A percentile compares a stretch with the other conserved stretches of the same genome.
Conservation (phyloP, 2,113 vertebrate species). For the Mesoclemmys tuberculata region DNA sequence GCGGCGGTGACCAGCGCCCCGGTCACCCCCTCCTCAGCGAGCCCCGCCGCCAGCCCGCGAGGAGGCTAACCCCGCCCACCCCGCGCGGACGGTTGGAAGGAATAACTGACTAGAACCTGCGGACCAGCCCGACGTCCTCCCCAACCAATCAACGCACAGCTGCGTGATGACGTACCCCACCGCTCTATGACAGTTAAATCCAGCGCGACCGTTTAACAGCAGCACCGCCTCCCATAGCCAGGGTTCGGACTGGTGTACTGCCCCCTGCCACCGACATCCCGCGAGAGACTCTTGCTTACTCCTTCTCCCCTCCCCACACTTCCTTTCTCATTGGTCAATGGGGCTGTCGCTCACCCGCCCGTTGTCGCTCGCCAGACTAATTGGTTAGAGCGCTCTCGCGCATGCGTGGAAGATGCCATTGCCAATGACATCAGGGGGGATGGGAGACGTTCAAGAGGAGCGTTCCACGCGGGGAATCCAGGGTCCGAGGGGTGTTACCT, state of each 20-base stretch:
- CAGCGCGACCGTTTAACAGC: no score
- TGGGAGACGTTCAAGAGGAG: background rate
- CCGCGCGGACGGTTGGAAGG: no score
- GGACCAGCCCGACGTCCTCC: slow-evolving; percentile 21
- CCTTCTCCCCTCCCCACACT: no score
- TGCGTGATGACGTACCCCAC: background rate
- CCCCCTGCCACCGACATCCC: no score
- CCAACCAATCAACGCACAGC: background rate
- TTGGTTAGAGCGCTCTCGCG: no score
- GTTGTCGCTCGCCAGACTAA: no score
- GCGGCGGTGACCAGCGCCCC: no score
- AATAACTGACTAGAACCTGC: background rate
- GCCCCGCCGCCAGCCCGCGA: no score
- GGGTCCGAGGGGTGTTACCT: no score
- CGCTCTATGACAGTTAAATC: background rate
- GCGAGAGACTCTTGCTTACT: background rate
- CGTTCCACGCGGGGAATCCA: background rate
- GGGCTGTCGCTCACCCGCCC: background rate
- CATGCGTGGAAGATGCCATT: background rate
- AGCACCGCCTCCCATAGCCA: no score
- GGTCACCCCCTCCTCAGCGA: background rate
- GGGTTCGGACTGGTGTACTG: background rate
- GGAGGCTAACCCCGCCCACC: slow-evolving; percentile 42
- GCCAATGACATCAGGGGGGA: background rate
- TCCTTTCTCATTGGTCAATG: background rate